These are phyloP conservation scores for Urocolius indicus DNA, from an alignment of 2,113 vertebrate genomes.

Conservation along the genomic window DNA sequence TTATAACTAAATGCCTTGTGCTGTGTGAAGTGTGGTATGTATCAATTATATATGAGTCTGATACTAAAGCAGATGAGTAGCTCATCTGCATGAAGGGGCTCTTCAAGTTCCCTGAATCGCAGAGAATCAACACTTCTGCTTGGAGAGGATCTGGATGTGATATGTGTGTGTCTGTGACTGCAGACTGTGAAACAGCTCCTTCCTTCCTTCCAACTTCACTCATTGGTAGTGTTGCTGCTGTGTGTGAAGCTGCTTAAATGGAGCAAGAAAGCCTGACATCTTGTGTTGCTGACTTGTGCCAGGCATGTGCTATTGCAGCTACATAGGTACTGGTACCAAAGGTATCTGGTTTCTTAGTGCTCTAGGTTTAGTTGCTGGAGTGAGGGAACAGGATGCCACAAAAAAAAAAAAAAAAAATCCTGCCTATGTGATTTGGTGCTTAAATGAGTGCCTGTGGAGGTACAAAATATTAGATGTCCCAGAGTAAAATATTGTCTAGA, in stretches of 20 bases:
- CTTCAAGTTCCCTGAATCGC: background rate
- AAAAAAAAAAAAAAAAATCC: background rate
- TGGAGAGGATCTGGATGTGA: background rate
- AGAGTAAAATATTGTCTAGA: background rate
- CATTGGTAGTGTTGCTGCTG: background rate
- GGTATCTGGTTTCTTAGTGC: background rate
- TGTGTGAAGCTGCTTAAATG: background rate
- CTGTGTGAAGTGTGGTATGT: rapidly evolving
- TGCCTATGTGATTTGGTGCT: background rate
- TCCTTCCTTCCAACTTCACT: rapidly evolving
- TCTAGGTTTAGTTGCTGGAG: background rate
- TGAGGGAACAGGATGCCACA: background rate
- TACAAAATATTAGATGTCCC: background rate
- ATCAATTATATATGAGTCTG: background rate
- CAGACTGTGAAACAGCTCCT: background rate
- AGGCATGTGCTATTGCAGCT: background rate
- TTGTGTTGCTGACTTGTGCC: background rate
- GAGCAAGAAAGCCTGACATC: background rate
- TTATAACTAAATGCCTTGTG: background rate
- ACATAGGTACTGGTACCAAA: rapidly evolving
- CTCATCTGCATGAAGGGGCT: background rate
- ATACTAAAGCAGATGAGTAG: background rate
- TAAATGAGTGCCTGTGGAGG: background rate
- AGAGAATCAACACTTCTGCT: background rate
- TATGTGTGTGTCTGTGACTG: background rate